Base-by-base conservation (phyloP, 2,888 invertebrate species). In the Drosophila crucigera region DNA sequence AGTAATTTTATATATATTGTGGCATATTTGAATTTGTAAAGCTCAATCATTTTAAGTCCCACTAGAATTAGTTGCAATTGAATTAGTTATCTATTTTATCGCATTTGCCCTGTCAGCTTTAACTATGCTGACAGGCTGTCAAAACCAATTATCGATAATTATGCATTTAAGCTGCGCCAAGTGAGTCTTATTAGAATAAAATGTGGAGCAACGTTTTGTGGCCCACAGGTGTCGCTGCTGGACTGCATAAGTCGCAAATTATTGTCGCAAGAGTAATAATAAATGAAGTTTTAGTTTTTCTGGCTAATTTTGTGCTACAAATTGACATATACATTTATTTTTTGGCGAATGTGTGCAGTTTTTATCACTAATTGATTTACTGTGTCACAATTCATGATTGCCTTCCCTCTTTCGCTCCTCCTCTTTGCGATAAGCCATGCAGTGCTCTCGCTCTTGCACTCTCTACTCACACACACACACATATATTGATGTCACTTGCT, bases 121-220 rank as follows among this genome's bases (percentile, higher is more conserved):
- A 9, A 2, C n/a, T 11, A n/a, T 50, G 37, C 43, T 30, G 49
- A 58, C 31, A 47, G 19, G 39, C 39, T 56, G 33, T 30, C 28
- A 68, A 28, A 49, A 30, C 37, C 35, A 16, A 14, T 33, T 33
- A 62, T 54, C 61, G 60, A 75, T 76, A 60, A 16, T 28, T 19
- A 28, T 28, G 11, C 49, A 47, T 16, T 16, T 16, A 25, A 59
- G 9, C 31, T 49, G 33, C 62, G 68, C 73, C 58, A 47, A n/a
- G 2, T n/a, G 19, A 52, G 52, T n/a, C 52, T 39, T 28, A 55
- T 28, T 55, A 14, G 37, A 55, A 14, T 39, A 11, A 11, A 55
- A 28, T 28, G 28, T 33, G 33, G 33, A 35, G 25, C 25, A 25
- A 47, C 16, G 47, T 4, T 47, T 25, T 47, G 22, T 25, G 43